Evolutionary conservation across 1,140 invertebrate species (phyloP), one percentile per base, ranked within the genome.

Genomic region (silkworm (Bombyx mori)): DNA sequence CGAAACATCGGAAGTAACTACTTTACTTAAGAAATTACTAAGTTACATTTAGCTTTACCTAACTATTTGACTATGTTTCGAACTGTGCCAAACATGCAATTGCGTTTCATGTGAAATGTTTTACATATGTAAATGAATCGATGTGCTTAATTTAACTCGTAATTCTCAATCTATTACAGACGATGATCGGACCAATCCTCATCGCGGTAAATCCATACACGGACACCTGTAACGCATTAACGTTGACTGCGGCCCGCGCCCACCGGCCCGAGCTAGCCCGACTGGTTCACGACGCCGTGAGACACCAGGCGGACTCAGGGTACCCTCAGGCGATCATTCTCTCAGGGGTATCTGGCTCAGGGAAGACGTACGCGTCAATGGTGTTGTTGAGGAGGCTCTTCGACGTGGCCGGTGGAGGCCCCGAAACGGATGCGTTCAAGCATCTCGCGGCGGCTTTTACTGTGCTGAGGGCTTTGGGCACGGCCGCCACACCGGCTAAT

Each of bases 361-460:
- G 97, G 1, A 98, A 98, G 88, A 98, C 97, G 42, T 95, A 96
- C 78, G 94, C 95, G 50, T 97, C 96, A 2, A 97, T 98, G 96
- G 86, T 97, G 66, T 88, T 98, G 68, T 89, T 98, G 50, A 90
- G 96, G 60, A 95, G 98, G 77, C 81, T 98, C 61, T 98, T 98
- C 88, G 96, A 97, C 76, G 94, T 97, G 52, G 96, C 96, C 12
- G 97, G 96, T 49, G 96, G 96, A 57, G 96, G 96, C 8, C 94
- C 95, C 0, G 96, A 98, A 88, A 98, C 96, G 2, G 96, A 98
- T 87, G 95, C 96, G n/a, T 98, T 97, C 79, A 98, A 98, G 88
- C 96, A 98, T 85, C 90, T 99, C 57, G 95, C 96, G 1, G 97
- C 97, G 22, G 96, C 97, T 9, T 97, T 99, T 78, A 98, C 97